Base-by-base conservation (phyloP, 2,797 vertebrate genomes). In the Pristis pectinata region DNA sequence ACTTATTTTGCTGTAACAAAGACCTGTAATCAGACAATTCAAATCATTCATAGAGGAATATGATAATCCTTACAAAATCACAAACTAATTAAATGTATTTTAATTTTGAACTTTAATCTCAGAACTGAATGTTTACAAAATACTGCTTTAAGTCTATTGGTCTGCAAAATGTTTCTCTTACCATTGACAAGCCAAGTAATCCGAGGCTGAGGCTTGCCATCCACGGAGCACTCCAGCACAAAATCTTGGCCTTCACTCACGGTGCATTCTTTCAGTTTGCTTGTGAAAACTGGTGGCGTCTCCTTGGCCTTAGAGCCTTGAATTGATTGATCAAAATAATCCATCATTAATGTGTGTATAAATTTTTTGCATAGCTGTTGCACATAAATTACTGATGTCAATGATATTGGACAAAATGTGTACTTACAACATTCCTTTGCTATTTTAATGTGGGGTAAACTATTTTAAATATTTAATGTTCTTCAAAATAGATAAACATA, bases 101-200 rank as follows among this genome's bases (percentile, higher is more conserved):
- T 49, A 49, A 94, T 49, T 76, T 76, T 76, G 53, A 76, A 72
- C 27, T 49, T 76, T 76, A 17, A 27, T 64, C 59, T 9, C 24
- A 34, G 37, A 49, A 53, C 64, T 64, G 19, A 91, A 89, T 0
- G 17, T 56, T 59, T 30, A 59, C 83, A n/a, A 59, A 87, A 89
- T n/a, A 89, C 56, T 56, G 13, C 6, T 17, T 19, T 61, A 34
- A 61, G 59, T 59, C 53, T n/a, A 15, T 49, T 53, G 1, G 34
- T 24, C 41, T 9, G 53, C 13, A 94, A 77, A 41, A 94, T 59
- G 19, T 44, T 83, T 61, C n/a, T 80, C 97, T 98, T 97, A 98
- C 98, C 98, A 34, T 98, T 98, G 89, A 98, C 96, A n/a, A 98
- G 96, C 98, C 98, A 98, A 0, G 96, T 96, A 96, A 98, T 96